phyloP scores from a whole-genome alignment of 2,888 invertebrate species.

The Strigamia maritima region DNA sequence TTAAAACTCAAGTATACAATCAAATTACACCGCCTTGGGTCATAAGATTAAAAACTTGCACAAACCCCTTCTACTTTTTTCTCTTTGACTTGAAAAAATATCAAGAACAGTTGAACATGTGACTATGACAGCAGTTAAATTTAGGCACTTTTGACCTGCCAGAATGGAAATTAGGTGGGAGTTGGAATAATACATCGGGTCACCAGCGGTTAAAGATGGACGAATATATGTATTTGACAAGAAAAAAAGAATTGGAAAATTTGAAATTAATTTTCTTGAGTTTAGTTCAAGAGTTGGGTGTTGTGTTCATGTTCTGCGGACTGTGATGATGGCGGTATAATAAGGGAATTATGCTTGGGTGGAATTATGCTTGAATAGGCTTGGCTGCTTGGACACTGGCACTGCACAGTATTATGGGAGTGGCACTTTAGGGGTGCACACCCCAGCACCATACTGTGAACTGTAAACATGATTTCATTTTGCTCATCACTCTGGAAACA shows the following conservation, averaged over 20 bases:
- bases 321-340: conserved; percentile 23
- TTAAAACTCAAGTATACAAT: background rate
- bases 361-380: conserved; percentile 27
- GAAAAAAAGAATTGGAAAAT: too few relatives aligned
- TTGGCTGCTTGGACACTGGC: conserved; percentile 27
- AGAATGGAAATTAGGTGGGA: too few relatives aligned
- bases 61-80: background rate
- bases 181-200: too few relatives aligned
- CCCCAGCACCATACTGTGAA: conserved; percentile 29
- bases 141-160: too few relatives aligned
- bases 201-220: too few relatives aligned
- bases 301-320: conserved; percentile 25
- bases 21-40: background rate
- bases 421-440: conserved; percentile 21
- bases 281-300: conserved; percentile 1
- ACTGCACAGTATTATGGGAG: conserved; percentile 28
- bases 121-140: too few relatives aligned
- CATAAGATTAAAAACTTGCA: background rate
- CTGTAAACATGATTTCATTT: conserved; percentile 34
- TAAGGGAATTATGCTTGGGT: conserved; percentile 30
- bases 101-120: background rate
- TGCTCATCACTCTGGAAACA: conserved; percentile 32
- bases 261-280: background rate
- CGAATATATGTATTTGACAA: too few relatives aligned
- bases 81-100: background rate